Conservation (phyloP, 1,140 invertebrate species). For the Belonocnema kinseyi region DNA sequence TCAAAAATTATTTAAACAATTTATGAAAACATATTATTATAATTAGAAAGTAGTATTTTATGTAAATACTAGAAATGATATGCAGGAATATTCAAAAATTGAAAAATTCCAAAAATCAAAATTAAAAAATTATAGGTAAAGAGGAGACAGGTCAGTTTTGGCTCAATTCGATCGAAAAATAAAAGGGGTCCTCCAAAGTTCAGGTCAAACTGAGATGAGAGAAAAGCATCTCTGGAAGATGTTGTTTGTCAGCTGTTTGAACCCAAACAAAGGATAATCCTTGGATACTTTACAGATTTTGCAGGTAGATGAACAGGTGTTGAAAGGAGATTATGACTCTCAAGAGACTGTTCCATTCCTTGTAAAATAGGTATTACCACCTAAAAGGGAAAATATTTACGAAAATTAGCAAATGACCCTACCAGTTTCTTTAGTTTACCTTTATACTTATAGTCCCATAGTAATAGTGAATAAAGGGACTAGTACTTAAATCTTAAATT, state of each 20-base stretch:
- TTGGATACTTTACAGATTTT: slow-evolving; percentile 33
- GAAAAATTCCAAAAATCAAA: too few species aligned
- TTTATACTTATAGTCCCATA: neutral
- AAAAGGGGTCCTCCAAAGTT: too few species aligned
- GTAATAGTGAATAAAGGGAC: neutral
- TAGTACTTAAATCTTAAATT: neutral
- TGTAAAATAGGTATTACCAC: slow-evolving; percentile 9
- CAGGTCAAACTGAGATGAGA: too few species aligned
- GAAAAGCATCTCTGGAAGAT: too few species aligned
- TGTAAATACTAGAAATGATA: too few species aligned
- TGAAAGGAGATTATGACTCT: slow-evolving; percentile 16
- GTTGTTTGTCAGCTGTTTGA: neutral
- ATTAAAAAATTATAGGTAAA: too few species aligned
- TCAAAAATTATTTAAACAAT: too few species aligned
- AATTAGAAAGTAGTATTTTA: too few species aligned
- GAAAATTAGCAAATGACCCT: neutral
- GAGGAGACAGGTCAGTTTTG: too few species aligned
- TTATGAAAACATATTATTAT: too few species aligned
- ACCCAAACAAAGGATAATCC: slow-evolving; percentile 49
- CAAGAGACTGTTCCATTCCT: neutral
- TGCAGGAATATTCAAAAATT: too few species aligned
- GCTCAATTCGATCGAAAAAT: too few species aligned
- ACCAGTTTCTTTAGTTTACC: neutral
- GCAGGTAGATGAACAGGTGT: slow-evolving; percentile 37
- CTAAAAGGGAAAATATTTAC: neutral